Evolutionary conservation across 2,888 invertebrate species (phyloP).

Genomic region (Trachelus tabidus): DNA sequence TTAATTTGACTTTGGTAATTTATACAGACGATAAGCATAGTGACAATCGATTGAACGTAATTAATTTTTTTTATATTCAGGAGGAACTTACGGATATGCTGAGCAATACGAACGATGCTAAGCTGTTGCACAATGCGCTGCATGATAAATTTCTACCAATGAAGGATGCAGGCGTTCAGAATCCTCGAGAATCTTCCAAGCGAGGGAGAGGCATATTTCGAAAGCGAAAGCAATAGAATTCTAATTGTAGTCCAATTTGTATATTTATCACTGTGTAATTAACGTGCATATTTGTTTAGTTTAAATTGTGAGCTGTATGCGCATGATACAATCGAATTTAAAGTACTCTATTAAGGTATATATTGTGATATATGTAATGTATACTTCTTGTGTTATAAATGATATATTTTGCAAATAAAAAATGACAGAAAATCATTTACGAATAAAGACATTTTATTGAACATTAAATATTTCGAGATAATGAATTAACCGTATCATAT

Average conservation of each 20-base stretch:
- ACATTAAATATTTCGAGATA: not conserved
- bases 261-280: not conserved
- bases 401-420: not conserved
- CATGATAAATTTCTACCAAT: constrained; percentile 74
- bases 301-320: not conserved
- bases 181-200: not conserved
- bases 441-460: not conserved
- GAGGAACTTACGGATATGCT: constrained; percentile 78
- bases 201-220: not conserved
- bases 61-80: constrained; percentile 63
- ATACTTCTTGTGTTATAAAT: not conserved
- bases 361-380: not conserved
- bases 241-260: not conserved
- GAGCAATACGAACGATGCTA: constrained; percentile 78
- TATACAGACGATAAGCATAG: not conserved
- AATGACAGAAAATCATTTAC: not conserved
- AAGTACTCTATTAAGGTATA: not conserved
- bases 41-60: not conserved
- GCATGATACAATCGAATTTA: not conserved
- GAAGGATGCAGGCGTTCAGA: constrained; percentile 53
- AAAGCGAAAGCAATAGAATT: not conserved
- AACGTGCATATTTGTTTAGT: not conserved
- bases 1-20: constrained; percentile 71
- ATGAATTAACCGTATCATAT: not conserved
- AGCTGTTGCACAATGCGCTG: constrained; percentile 76